Base-by-base conservation (phyloP, 1,140 invertebrate genomes). In the Pissodes strobi region DNA sequence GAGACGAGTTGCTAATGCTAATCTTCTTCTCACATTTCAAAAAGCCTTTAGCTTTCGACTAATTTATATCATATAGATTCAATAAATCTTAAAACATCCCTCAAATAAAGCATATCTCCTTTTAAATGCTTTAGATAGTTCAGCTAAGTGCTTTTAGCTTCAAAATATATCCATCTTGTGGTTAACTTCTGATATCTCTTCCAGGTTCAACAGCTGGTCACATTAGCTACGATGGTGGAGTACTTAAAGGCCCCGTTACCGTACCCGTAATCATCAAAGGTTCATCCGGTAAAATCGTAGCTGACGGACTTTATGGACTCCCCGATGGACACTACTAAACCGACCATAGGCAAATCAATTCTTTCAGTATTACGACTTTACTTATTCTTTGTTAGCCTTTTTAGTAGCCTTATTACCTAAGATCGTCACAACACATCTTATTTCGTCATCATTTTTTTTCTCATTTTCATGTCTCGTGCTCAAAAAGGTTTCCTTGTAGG, bases 231-330 rank as follows among this genome's bases (percentile, higher is more conserved):
- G 60, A 64, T 23, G 70, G 70, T 13, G 70, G 69, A 27, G 64
- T 68, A n/a, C 67, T 72, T 25, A 68, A 57, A 53, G 71, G 71
- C 18, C 71, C 71, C n/a, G 39, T 38, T 22, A 72, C 71, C 13
- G 69, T 69, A 41, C 71, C 69, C 49, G 71, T 68, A 13, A 63
- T 67, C 43, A 68, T 72, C 53, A 70, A 67, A 41, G 71, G 71
- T 27, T 70, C 71, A 18, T 62, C 71, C 38, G 71, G 71, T 53
- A 69, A 71, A 63, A 64, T 71, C 48, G 64, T 67, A 45, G 70
- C 70, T 65, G 66, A 67, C 62, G 70, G 70, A 9, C 70, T 72
- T 39, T 72, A 68, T 25, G 69, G 69, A 41, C 63, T 58, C 30
- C 63, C 63, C 53, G 45, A 39, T 37, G 55, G 63, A 41, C 55